Percentiles rank a stretch among this genome's conserved stretches.
phyloP scores from a whole-genome alignment of 2,888 invertebrate species.

The Drosophila borborema region DNA sequence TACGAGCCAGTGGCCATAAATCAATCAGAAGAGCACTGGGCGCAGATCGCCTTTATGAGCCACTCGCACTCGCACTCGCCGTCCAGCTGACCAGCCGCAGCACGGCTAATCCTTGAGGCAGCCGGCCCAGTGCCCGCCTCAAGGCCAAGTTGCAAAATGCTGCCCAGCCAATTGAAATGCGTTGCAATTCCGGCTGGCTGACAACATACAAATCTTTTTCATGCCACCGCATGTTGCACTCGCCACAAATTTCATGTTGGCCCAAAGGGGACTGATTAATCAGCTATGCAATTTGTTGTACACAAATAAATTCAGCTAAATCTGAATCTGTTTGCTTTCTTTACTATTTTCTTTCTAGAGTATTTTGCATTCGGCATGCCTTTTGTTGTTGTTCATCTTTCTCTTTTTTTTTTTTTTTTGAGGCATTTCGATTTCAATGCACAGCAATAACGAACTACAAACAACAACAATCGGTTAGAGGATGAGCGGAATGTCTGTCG shows the following conservation, averaged over 20 bases:
- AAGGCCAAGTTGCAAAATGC: conserved; percentile 48
- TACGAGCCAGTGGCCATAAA: conserved; percentile 68
- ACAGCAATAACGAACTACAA: conserved; percentile 55
- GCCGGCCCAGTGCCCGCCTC: conserved; percentile 21
- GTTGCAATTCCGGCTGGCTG: conserved; percentile 33
- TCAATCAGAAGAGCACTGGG: conserved; percentile 68
- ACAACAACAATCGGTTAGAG: conserved; percentile 25
- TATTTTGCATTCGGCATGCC: background rate
- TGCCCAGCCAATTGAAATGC: conserved; percentile 31
- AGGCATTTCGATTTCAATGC: conserved; percentile 35
- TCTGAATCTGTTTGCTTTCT: background rate
- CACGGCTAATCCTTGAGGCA: conserved; percentile 47
- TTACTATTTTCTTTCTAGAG: background rate
- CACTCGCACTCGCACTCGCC: conserved; percentile 19
- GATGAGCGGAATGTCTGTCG: background rate
- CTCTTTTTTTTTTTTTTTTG: background rate
- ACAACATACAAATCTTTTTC: conserved; percentile 8
- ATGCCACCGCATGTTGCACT: conserved; percentile 13
- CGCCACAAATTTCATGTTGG: conserved; percentile 12
- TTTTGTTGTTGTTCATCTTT: background rate
- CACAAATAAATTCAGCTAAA: background rate
- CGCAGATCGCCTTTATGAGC: conserved; percentile 57
- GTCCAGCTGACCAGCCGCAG: background rate
- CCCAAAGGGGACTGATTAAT: background rate
- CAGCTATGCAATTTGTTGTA: background rate